phyloP scores from a whole-genome alignment of 92 coral and sea anemone species.

The Pocillopora meandrina region DNA sequence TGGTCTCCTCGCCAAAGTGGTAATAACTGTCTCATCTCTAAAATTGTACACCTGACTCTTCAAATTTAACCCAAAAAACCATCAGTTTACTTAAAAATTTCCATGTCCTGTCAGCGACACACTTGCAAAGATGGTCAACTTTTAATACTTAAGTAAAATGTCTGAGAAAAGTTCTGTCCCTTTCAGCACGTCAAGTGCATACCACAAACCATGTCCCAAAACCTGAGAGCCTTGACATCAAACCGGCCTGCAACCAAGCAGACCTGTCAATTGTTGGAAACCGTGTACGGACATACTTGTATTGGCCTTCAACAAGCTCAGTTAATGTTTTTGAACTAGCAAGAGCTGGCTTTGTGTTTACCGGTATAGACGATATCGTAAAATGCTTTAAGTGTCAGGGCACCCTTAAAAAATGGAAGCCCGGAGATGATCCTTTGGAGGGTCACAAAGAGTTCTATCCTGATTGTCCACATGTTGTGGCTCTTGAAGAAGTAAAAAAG shows the following conservation, averaged over 20 bases:
- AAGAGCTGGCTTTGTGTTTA: conserved; percentile 93
- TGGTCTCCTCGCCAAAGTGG: background rate
- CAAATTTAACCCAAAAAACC: no score
- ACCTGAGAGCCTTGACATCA: conserved; percentile 35
- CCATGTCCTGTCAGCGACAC: no score
- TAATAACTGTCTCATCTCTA: no score
- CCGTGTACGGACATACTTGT: conserved; percentile 87
- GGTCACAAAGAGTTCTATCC: conserved; percentile 93
- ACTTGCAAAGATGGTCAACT: background rate
- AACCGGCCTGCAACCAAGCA: conserved; percentile 53
- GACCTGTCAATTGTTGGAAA: conserved; percentile 73
- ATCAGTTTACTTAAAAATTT: no score
- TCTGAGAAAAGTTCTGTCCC: conserved; percentile 35
- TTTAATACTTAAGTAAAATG: background rate
- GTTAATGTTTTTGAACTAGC: conserved; percentile 98
- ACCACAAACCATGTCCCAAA: conserved; percentile 56
- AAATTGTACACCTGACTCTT: no score
- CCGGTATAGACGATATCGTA: conserved; percentile 98
- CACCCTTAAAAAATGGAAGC: conserved; percentile 94
- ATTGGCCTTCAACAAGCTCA: conserved; percentile 97
- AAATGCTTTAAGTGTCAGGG: conserved; percentile 96
- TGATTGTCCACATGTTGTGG: conserved; percentile 82
- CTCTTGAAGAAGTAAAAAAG: conserved; percentile 53
- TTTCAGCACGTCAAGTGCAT: conserved; percentile 69
- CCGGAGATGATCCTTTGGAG: conserved; percentile 83